Conservation (phyloP, 2,797 vertebrate species). For the Champsocephalus gunnari region DNA sequence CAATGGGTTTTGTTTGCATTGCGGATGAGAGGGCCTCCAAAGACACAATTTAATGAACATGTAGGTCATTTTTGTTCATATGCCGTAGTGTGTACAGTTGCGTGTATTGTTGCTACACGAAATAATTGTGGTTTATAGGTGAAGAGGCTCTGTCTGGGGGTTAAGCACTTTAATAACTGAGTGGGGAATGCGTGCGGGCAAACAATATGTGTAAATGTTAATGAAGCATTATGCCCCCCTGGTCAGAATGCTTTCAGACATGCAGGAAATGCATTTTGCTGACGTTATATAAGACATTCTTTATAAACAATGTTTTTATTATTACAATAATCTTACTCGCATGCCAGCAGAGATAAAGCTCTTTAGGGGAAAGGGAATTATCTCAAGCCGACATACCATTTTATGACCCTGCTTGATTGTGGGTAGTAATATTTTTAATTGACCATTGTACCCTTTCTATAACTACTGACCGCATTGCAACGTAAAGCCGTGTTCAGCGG, state of each 20-base stretch:
- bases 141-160: slow-evolving; percentile 16
- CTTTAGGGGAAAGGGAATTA: neutral
- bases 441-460: slow-evolving; percentile 3
- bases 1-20: slow-evolving; percentile 78
- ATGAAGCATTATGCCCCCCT: slow-evolving; percentile 29
- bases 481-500: neutral
- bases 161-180: slow-evolving; percentile 41
- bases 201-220: slow-evolving; percentile 41
- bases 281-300: neutral
- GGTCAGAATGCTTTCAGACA: slow-evolving; percentile 9
- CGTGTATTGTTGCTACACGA: slow-evolving; percentile 18
- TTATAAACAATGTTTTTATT: neutral
- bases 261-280: slow-evolving; percentile 3
- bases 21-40: slow-evolving; percentile 70
- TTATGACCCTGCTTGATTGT: slow-evolving; percentile 8
- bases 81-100: slow-evolving; percentile 31
- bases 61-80: slow-evolving; percentile 65
- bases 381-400: neutral
- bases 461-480: neutral
- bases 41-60: slow-evolving; percentile 71
- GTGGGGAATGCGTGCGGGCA: slow-evolving; percentile 4
- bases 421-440: slow-evolving; percentile 29
- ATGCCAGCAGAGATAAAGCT: neutral
- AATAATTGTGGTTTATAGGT: slow-evolving; percentile 23
- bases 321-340: neutral